These are phyloP conservation scores for Meles meles DNA, from an alignment of 2,113 vertebrate species.

Conservation along the genomic window DNA sequence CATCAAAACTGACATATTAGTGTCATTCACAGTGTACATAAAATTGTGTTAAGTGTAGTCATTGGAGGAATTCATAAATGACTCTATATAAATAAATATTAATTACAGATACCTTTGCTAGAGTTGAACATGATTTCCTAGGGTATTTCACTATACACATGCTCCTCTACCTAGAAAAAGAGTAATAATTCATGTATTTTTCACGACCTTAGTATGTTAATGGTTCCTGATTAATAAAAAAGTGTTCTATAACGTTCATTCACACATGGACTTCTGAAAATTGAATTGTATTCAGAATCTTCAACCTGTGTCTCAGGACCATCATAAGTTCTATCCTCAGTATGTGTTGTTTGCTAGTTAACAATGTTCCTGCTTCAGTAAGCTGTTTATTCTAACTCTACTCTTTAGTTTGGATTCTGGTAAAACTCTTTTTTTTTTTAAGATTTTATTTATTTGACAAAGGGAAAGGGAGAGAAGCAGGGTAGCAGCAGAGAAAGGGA, in stretches of 20 bases:
- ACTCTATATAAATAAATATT: neutral
- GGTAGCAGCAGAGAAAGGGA: too few relatives aligned
- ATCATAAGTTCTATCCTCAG: neutral
- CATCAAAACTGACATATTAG: neutral
- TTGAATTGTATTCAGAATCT: neutral
- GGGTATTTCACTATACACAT: neutral
- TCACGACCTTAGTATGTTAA: neutral
- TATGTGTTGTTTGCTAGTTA: neutral
- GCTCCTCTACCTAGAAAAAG: neutral
- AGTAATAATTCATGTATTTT: neutral
- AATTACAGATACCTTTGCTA: neutral
- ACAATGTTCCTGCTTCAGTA: neutral
- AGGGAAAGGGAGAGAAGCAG: too few relatives aligned
- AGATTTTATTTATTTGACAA: too few relatives aligned
- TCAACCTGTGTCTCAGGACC: neutral
- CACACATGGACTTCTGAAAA: neutral
- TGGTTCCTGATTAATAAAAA: neutral
- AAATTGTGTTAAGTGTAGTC: neutral
- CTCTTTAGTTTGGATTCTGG: neutral
- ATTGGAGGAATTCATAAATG: neutral
- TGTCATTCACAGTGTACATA: neutral
- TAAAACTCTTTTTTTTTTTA: neutral
- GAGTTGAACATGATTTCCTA: neutral
- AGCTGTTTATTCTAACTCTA: neutral
- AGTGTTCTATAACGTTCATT: neutral